phyloP scores from a whole-genome alignment of 2,113 vertebrate genomes.

The Dolichotis patagonum region DNA sequence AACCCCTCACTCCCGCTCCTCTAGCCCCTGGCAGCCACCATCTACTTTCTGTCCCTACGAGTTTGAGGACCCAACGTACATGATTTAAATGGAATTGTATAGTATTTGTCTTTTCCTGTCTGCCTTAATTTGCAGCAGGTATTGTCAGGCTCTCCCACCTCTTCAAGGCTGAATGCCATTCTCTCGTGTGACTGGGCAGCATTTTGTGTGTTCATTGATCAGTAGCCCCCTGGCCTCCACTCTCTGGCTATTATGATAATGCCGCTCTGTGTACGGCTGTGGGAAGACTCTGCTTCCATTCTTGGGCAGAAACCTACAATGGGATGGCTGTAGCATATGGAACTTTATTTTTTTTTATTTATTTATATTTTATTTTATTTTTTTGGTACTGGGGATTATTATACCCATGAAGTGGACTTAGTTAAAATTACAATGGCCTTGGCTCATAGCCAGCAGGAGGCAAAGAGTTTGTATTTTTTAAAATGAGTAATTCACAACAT shows the following conservation, averaged over 20 bases:
- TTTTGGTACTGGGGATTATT: too few relatives aligned
- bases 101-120: not conserved
- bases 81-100: not conserved
- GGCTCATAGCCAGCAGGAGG: too few relatives aligned
- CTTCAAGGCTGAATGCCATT: not conserved
- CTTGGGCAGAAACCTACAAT: not conserved
- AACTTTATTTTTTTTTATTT: not conserved
- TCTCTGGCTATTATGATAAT: not conserved
- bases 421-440: not conserved
- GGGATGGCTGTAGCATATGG: rapidly evolving
- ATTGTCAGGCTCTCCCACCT: not conserved
- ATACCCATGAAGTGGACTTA: not conserved
- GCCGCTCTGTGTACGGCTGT: rapidly evolving
- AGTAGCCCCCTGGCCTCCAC: not conserved
- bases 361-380: not conserved
- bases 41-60: not conserved
- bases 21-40: not conserved
- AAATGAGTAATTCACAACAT: not conserved
- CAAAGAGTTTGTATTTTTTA: not conserved
- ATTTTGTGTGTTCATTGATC: not conserved
- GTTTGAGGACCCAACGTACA: not conserved
- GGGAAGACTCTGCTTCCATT: not conserved
- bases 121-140: not conserved
- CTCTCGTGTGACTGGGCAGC: rapidly evolving
- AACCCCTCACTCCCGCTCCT: rapidly evolving